Conservation (phyloP, 2,113 vertebrate genomes). For the Indicator maculatus region DNA sequence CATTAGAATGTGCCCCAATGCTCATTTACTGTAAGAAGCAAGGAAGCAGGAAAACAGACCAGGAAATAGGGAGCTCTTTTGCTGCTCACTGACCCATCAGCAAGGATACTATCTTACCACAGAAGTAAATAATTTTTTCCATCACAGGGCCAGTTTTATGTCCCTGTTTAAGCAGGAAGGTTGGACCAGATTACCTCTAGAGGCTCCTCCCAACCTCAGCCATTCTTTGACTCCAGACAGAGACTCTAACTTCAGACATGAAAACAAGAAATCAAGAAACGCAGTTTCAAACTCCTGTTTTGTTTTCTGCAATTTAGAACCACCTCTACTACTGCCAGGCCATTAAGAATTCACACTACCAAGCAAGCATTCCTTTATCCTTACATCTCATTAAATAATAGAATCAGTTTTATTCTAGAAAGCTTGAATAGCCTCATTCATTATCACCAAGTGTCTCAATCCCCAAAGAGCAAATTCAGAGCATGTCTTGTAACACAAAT, state of each 20-base stretch:
- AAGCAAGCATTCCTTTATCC: constrained; percentile 7
- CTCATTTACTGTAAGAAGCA: background rate
- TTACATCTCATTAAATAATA: background rate
- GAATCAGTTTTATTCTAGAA: constrained; percentile 16
- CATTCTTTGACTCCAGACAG: background rate
- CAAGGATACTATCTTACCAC: background rate
- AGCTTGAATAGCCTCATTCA: constrained; percentile 9
- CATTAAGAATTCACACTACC: background rate
- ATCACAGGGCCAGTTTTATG: background rate
- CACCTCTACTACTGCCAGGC: background rate
- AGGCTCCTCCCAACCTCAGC: background rate
- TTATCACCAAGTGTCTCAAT: background rate
- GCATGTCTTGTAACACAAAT: background rate
- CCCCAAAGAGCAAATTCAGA: background rate
- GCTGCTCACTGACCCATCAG: background rate
- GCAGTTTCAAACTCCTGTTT: background rate
- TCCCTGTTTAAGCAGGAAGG: background rate
- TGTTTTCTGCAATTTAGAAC: background rate
- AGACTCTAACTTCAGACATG: background rate
- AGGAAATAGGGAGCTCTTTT: background rate
- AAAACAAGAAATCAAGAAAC: background rate
- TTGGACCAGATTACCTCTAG: background rate
- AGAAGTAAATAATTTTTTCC: background rate
- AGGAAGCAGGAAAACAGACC: background rate
- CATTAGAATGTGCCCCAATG: background rate